These are phyloP conservation scores for Sebastes trivittatus DNA, from an alignment of 2,797 vertebrate genomes.

Conservation along the genomic window DNA sequence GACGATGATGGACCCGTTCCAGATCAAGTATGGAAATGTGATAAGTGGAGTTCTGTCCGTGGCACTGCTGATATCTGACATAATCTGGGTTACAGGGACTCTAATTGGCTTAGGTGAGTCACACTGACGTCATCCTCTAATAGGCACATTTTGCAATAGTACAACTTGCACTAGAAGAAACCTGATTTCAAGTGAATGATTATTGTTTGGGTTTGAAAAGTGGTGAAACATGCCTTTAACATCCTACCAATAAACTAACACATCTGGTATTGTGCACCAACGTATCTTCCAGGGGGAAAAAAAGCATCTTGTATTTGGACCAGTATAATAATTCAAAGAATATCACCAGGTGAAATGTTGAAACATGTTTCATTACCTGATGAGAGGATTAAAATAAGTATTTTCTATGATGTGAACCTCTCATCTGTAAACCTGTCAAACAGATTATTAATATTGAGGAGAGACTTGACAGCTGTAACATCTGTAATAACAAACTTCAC, in stretches of 20 bases:
- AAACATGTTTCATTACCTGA: not conserved
- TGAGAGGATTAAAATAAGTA: not conserved
- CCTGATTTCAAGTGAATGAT: not conserved
- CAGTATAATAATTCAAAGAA: not conserved
- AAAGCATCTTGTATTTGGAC: not conserved
- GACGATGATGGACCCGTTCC: slow-evolving; percentile 78
- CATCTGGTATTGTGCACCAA: not conserved
- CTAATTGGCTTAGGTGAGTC: slow-evolving; percentile 66
- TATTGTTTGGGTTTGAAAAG: not conserved
- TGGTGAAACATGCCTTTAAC: not conserved
- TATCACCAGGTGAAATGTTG: too few relatives aligned
- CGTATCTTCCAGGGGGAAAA: not conserved
- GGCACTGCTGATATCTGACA: slow-evolving; percentile 56
- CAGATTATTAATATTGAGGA: not conserved
- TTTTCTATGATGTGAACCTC: not conserved
- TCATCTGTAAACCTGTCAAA: not conserved
- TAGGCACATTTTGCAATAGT: not conserved
- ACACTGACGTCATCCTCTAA: not conserved
- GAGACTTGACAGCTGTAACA: not conserved
- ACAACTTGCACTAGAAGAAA: not conserved
- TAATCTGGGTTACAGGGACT: slow-evolving; percentile 65
- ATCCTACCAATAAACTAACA: not conserved
- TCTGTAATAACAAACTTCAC: not conserved
- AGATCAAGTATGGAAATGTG: slow-evolving; percentile 67
- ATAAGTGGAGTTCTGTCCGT: slow-evolving; percentile 62